Percentiles rank a stretch among this genome's conserved stretches.
These are phyloP conservation scores for Lycophotia porphyrea DNA, from an alignment of 2,888 invertebrate genomes.

Conservation along the genomic window DNA sequence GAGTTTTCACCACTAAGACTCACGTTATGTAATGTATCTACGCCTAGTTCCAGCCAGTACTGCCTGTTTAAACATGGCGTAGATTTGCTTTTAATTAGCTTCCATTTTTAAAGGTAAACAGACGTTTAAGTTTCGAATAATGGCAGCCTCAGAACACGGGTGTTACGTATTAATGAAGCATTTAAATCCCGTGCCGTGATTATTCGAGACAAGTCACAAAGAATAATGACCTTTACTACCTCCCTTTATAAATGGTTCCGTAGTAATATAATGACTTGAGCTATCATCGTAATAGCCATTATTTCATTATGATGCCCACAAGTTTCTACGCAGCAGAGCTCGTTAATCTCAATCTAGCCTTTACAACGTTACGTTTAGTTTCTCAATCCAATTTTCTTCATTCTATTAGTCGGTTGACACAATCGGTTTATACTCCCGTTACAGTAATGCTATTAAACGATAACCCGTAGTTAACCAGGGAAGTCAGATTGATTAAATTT, in stretches of 20 bases:
- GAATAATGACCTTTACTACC: slow-evolving; percentile 17
- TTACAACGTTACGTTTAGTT: slow-evolving; percentile 39
- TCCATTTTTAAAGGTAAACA: slow-evolving; percentile 29
- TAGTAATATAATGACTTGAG: slow-evolving; percentile 43
- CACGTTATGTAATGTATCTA: slow-evolving; percentile 55
- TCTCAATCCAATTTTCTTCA: slow-evolving; percentile 39
- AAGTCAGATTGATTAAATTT: slow-evolving; percentile 71
- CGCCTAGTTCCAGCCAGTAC: slow-evolving; percentile 23
- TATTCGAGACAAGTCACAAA: slow-evolving; percentile 19
- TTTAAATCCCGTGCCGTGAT: slow-evolving; percentile 32
- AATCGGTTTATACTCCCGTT: slow-evolving; percentile 46
- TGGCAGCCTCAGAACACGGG: background rate
- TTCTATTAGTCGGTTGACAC: slow-evolving; percentile 45
- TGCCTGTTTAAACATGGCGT: background rate
- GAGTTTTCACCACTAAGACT: slow-evolving; percentile 60
- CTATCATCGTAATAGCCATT: slow-evolving; percentile 46
- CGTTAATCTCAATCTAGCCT: slow-evolving; percentile 55
- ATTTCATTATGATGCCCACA: slow-evolving; percentile 50
- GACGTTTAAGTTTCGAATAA: slow-evolving; percentile 11
- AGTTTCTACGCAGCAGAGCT: slow-evolving; percentile 43
- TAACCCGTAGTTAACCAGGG: slow-evolving; percentile 63
- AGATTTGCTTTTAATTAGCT: slow-evolving; percentile 49
- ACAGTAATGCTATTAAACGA: slow-evolving; percentile 64
- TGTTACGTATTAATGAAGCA: slow-evolving; percentile 27
- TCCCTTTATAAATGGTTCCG: slow-evolving; percentile 17